These are phyloP conservation scores for Frieseomelitta varia DNA, from an alignment of 1,140 invertebrate species.

Conservation along the genomic window DNA sequence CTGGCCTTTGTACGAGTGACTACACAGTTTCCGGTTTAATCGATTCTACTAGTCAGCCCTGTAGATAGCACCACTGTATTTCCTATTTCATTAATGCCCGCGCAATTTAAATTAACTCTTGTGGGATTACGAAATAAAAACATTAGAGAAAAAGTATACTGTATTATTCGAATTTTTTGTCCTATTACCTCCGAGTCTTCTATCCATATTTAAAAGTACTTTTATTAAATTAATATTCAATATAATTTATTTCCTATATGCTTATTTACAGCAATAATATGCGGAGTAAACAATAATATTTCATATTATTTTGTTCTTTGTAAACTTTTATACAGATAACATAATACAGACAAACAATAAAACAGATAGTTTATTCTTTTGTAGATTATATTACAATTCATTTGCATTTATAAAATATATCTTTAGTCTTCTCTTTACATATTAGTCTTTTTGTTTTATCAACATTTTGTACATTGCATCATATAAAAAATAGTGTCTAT, in stretches of 20 bases:
- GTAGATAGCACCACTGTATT: conserved; percentile 24
- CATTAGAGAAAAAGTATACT: too few species aligned
- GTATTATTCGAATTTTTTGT: neutral
- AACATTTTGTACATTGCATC: conserved; percentile 5
- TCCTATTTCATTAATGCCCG: conserved; percentile 27
- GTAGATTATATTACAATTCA: conserved; percentile 33
- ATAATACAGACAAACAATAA: neutral
- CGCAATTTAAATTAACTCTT: neutral
- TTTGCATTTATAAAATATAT: neutral
- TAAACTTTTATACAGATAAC: neutral
- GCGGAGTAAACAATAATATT: neutral
- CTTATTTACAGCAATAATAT: too few species aligned
- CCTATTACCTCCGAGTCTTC: neutral
- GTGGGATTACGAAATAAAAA: neutral
- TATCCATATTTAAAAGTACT: neutral
- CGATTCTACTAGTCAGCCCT: conserved; percentile 22
- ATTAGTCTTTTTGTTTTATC: neutral
- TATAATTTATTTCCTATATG: neutral
- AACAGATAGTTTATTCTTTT: conserved; percentile 25
- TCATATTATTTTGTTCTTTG: neutral
- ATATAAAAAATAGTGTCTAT: neutral
- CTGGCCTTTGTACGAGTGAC: conserved; percentile 61
- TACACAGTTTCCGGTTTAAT: conserved; percentile 66
- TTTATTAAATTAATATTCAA: neutral
- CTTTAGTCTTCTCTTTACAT: neutral